These are phyloP conservation scores for Drosophila anomelani DNA, from an alignment of 2,888 invertebrate genomes.

Conservation along the genomic window DNA sequence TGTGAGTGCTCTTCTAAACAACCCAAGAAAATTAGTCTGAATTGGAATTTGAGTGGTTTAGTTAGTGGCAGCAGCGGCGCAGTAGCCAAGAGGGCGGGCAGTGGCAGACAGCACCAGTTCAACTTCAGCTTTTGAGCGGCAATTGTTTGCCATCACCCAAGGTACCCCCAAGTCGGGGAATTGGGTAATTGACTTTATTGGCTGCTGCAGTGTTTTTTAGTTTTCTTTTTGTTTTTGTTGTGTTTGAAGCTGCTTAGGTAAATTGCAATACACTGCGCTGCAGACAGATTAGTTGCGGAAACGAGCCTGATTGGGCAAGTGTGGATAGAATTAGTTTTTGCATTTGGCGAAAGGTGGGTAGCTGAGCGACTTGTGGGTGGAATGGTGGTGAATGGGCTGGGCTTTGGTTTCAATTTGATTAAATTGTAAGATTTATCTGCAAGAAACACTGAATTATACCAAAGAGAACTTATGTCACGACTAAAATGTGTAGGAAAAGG, in stretches of 20 bases:
- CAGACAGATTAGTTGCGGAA: slow-evolving; percentile 43
- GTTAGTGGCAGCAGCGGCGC: slow-evolving; percentile 15
- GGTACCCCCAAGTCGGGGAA: slow-evolving; percentile 42
- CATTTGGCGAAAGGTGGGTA: slow-evolving; percentile 26
- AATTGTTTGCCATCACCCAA: slow-evolving; percentile 63
- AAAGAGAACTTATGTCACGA: neutral
- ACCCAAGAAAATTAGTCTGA: slow-evolving; percentile 65
- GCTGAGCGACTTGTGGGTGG: slow-evolving; percentile 24
- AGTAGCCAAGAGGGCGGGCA: slow-evolving; percentile 50
- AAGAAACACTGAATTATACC: neutral
- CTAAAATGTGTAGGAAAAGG: neutral
- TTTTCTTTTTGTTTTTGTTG: slow-evolving; percentile 4
- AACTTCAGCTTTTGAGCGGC: slow-evolving; percentile 71
- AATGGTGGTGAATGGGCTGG: slow-evolving; percentile 20
- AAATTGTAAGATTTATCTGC: slow-evolving; percentile 8
- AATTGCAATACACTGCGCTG: slow-evolving; percentile 38
- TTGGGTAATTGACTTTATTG: slow-evolving; percentile 72
- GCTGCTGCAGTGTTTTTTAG: slow-evolving; percentile 12
- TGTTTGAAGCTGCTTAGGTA: slow-evolving; percentile 34
- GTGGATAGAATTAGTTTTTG: slow-evolving; percentile 40
- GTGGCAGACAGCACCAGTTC: slow-evolving; percentile 53
- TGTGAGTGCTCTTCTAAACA: slow-evolving; percentile 26
- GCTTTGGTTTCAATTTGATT: neutral
- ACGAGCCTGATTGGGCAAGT: slow-evolving; percentile 42
- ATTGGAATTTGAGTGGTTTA: slow-evolving; percentile 58